Conservation (phyloP, 2,797 vertebrate genomes). For the Dendrocincla fuliginosa region DNA sequence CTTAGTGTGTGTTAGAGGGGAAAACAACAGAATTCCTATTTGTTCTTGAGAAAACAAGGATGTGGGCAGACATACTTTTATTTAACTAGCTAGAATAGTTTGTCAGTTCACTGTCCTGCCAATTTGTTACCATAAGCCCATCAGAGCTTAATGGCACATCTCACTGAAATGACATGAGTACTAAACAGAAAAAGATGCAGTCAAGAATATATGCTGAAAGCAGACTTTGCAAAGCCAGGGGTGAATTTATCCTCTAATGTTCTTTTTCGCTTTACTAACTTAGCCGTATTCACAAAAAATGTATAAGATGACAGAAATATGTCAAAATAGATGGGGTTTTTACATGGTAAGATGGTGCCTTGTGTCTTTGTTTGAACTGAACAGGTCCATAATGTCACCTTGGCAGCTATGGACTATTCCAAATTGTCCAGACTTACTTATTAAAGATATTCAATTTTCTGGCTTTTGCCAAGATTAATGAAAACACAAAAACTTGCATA, state of each 20-base stretch:
- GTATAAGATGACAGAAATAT: neutral
- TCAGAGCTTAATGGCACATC: neutral
- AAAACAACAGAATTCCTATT: neutral
- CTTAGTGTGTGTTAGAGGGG: neutral
- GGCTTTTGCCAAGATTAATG: neutral
- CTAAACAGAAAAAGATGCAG: neutral
- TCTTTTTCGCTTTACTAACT: neutral
- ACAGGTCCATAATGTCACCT: neutral
- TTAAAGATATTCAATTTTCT: neutral
- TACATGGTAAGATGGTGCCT: neutral
- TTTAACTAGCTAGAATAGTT: neutral
- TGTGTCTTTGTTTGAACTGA: neutral
- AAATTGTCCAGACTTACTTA: neutral
- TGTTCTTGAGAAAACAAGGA: neutral
- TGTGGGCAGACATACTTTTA: neutral
- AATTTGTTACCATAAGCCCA: neutral
- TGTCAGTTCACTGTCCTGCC: fast-evolving
- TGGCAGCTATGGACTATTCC: neutral
- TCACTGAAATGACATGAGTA: neutral
- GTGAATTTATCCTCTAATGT: neutral
- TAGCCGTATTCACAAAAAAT: neutral
- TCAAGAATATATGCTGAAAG: neutral
- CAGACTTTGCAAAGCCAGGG: neutral
- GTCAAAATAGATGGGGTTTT: neutral
- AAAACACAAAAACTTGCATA: neutral